Evolutionary conservation across 64 coral and sea anemone species (phyloP).

Genomic region (Platygyra sinensis): DNA sequence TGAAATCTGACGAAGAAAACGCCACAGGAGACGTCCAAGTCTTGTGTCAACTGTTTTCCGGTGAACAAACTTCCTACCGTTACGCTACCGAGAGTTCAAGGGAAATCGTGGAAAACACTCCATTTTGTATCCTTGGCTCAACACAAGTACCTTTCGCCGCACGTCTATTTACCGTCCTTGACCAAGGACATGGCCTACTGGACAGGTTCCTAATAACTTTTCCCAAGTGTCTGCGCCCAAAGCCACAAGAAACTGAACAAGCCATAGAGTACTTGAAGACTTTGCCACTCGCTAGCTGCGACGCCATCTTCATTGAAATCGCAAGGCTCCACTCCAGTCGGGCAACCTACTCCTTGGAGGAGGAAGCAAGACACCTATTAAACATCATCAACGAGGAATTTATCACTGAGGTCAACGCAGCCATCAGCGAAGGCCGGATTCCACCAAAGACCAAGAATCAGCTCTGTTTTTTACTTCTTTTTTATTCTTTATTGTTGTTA

Average conservation of each 20-base stretch:
- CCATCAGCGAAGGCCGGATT: conserved; percentile 37
- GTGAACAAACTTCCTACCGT: conserved; percentile 33
- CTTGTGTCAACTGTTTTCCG: conserved; percentile 61
- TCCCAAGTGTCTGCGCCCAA: conserved; percentile 49
- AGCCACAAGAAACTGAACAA: conserved; percentile 14
- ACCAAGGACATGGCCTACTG: conserved; percentile 61
- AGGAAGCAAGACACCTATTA: background rate
- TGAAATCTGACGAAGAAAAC: conserved; percentile 69
- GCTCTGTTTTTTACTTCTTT: no score
- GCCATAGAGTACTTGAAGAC: conserved; percentile 26
- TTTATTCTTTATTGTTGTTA: no score
- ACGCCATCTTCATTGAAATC: conserved; percentile 41
- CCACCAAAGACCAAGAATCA: conserved; percentile 61
- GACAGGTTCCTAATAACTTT: conserved; percentile 57
- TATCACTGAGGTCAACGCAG: conserved; percentile 52
- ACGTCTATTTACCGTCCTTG: conserved; percentile 13
- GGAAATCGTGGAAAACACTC: conserved; percentile 29
- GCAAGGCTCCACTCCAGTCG: conserved; percentile 4
- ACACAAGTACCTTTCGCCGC: conserved; percentile 65
- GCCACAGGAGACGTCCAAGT: conserved; percentile 58
- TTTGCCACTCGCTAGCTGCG: background rate
- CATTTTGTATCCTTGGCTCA: conserved; percentile 46
- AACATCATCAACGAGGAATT: conserved; percentile 30
- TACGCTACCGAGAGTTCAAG: conserved; percentile 44
- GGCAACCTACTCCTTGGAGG: background rate